Evolutionary conservation across 92 coral and sea anemone genomes (phyloP), one percentile per base, ranked within the genome.

Genomic region (Scolanthus callimorphus): DNA sequence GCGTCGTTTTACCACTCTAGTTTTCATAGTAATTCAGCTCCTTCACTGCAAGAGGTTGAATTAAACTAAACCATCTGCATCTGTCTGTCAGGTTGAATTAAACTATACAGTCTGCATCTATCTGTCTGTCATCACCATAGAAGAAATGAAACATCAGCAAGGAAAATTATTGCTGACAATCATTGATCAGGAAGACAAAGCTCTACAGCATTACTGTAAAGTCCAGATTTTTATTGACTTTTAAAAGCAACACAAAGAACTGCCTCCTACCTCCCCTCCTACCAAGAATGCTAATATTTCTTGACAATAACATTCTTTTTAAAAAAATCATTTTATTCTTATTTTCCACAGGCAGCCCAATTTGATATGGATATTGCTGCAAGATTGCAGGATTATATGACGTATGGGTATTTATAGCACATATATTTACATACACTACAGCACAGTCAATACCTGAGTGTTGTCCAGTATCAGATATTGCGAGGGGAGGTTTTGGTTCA

Each of bases 331-430:
- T 3, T 55, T 8, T 45, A 38, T 13, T 25, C 47, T n/a, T 65
- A 31, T 47, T 29, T 20, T 17, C 47, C 3, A 1, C 57, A 92
- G 98, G 86, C 96, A 3, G 85, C 88, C 27, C 31, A 76, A 29
- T 92, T 77, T 82, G 98, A 92, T 61, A 76, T 86, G 46, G 98
- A 92, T 3, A 86, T 86, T 27, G 98, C 91, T 6, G 94, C 98
- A 4, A 73, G 96, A 51, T 80, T 92, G 34, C 94, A 92, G 25
- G 98, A 92, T 65, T 72, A 92, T 49, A 88, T 77, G 82, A 92
- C 94, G 1, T 81, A 73, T 47, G 98, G 96, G 1, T 92, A 88
- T 34, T 76, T 92, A 39, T 88, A n/a, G n/a, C n/a, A n/a, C n/a
- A n/a, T n/a, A n/a, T n/a, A n/a, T n/a, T n/a, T n/a, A n/a, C n/a